Conservation (phyloP, 2,113 vertebrate species). For the Chrysemys picta region DNA sequence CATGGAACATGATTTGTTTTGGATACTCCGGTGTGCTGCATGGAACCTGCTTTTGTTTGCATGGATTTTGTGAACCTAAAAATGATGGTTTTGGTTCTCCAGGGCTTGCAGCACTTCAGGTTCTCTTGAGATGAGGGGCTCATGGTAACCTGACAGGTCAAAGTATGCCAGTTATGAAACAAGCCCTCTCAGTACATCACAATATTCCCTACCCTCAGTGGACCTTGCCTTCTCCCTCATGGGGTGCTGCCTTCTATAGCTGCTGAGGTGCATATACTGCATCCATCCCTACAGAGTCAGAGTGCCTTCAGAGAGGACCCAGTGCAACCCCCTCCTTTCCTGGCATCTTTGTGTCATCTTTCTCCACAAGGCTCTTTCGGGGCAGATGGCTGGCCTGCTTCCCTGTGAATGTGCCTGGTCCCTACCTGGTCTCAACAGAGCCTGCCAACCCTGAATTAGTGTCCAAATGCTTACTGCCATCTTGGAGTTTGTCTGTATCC, state of each 20-base stretch:
- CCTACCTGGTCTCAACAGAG: neutral
- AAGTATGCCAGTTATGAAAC: neutral
- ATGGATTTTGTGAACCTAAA: neutral
- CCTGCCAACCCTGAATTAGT: neutral
- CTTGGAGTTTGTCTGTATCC: neutral
- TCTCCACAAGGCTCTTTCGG: neutral
- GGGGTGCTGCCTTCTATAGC: neutral
- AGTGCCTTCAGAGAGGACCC: neutral
- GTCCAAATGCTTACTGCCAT: neutral
- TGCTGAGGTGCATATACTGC: neutral
- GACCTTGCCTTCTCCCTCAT: neutral
- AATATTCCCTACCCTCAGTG: neutral
- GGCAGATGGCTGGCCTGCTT: neutral
- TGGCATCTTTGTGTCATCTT: neutral
- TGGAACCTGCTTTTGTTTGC: fast-evolving
- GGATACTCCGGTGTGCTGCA: neutral
- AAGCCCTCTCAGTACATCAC: neutral
- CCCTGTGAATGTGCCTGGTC: neutral
- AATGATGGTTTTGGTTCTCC: neutral
- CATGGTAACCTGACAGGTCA: neutral
- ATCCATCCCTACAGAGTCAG: neutral
- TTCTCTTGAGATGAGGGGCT: fast-evolving
- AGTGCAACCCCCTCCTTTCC: neutral
- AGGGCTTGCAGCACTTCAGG: fast-evolving
- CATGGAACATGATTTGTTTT: neutral